Evolutionary conservation across 2,888 invertebrate genomes (phyloP).

Genomic region (Nasonia oneida): DNA sequence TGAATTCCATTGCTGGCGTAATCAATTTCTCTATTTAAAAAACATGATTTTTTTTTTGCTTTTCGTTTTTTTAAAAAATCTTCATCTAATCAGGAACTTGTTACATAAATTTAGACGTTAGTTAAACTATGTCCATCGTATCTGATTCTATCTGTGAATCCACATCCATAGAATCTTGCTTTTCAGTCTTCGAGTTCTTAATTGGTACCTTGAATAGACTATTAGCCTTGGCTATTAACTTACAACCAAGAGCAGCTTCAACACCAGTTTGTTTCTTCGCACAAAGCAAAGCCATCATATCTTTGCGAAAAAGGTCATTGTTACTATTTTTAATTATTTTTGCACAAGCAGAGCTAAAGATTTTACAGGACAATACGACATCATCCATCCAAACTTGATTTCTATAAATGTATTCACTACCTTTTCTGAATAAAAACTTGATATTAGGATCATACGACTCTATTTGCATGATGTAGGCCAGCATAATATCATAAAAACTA

Average conservation of each 20-base stretch:
- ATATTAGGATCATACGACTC: constrained; percentile 60
- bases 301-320: constrained; percentile 67
- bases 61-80: background rate
- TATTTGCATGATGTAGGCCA: constrained; percentile 63
- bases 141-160: background rate
- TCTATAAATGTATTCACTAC: constrained; percentile 63
- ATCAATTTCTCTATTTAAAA: background rate
- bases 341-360: constrained; percentile 65
- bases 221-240: constrained; percentile 44
- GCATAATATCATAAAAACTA: constrained; percentile 63
- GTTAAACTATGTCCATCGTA: background rate
- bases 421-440: constrained; percentile 66
- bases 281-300: constrained; percentile 65
- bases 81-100: background rate
- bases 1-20: background rate
- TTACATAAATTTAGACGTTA: background rate
- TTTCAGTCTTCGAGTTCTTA: background rate
- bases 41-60: background rate
- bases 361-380: constrained; percentile 63
- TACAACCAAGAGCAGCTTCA: constrained; percentile 47
- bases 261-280: constrained; percentile 57
- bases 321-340: constrained; percentile 67
- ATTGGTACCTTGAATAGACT: constrained; percentile 30
- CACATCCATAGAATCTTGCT: background rate
- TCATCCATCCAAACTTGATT: constrained; percentile 64